phyloP scores from a whole-genome alignment of 2,797 vertebrate species.

The Sebastes iracundus region DNA sequence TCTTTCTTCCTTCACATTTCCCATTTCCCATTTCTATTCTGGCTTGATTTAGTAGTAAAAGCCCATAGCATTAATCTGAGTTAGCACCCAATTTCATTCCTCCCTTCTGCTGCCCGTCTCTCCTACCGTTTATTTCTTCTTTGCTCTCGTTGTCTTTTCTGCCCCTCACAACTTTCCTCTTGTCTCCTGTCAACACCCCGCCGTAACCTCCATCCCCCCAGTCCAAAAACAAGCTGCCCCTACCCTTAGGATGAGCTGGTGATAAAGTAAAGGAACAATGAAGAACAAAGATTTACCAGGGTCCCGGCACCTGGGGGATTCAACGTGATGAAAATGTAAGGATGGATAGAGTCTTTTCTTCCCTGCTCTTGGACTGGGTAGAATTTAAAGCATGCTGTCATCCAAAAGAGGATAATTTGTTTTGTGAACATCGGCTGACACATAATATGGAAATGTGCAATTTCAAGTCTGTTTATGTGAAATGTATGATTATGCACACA shows the following conservation, averaged over 20 bases:
- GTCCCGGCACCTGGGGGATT: neutral
- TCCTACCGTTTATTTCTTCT: neutral
- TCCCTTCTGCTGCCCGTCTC: constrained; percentile 1
- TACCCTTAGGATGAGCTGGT: neutral
- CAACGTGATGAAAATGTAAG: neutral
- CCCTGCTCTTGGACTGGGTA: neutral
- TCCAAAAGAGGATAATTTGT: neutral
- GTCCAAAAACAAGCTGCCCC: neutral
- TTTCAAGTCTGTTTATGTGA: neutral
- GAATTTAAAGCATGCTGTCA: neutral
- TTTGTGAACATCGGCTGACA: neutral
- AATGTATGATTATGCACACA: neutral
- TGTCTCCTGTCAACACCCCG: neutral
- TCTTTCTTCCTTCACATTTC: neutral
- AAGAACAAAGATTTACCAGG: neutral
- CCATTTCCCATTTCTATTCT: neutral
- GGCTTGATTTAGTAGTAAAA: constrained; percentile 36
- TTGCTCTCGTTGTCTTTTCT: neutral
- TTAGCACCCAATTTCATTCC: constrained; percentile 55
- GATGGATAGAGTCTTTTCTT: neutral
- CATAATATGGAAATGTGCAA: neutral
- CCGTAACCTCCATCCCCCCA: neutral
- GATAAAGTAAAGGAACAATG: neutral
- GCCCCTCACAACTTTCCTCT: neutral
- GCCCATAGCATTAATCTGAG: constrained; percentile 44